Percentiles rank a stretch among this genome's conserved stretches.
Evolutionary conservation across 2,797 vertebrate genomes (phyloP).

Genomic region (Pterois miles): DNA sequence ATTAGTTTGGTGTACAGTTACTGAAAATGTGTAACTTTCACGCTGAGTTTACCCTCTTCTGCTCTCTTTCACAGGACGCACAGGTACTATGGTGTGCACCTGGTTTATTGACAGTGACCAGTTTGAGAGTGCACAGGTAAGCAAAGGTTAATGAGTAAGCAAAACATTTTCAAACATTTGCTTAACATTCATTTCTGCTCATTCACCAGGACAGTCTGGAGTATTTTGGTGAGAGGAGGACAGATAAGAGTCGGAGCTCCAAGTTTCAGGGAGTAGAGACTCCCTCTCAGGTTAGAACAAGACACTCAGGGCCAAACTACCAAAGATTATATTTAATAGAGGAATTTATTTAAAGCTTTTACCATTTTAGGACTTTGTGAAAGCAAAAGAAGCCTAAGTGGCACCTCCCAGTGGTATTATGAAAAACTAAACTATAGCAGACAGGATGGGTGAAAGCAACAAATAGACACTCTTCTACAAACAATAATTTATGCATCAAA

Average conservation of each 20-base stretch:
- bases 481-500: background rate
- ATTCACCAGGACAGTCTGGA: constrained; percentile 88
- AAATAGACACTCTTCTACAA: background rate
- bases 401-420: background rate
- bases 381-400: background rate
- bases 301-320: background rate
- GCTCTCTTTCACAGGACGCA: constrained; percentile 86
- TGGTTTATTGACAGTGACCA: constrained; percentile 92
- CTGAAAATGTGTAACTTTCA: background rate
- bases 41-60: background rate
- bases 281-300: constrained; percentile 90
- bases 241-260: constrained; percentile 90
- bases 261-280: constrained; percentile 98
- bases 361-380: background rate
- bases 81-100: constrained; percentile 93
- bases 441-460: background rate
- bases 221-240: constrained; percentile 95
- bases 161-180: background rate
- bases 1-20: background rate
- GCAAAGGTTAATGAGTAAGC: background rate
- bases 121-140: constrained; percentile 92
- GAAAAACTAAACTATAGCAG: background rate
- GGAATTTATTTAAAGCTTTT: background rate
- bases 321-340: background rate
- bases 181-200: background rate